A percentile compares a stretch with the other conserved stretches of the same genome.
Conservation (phyloP, 1,140 invertebrate species). For the Palaemon carinicauda region DNA sequence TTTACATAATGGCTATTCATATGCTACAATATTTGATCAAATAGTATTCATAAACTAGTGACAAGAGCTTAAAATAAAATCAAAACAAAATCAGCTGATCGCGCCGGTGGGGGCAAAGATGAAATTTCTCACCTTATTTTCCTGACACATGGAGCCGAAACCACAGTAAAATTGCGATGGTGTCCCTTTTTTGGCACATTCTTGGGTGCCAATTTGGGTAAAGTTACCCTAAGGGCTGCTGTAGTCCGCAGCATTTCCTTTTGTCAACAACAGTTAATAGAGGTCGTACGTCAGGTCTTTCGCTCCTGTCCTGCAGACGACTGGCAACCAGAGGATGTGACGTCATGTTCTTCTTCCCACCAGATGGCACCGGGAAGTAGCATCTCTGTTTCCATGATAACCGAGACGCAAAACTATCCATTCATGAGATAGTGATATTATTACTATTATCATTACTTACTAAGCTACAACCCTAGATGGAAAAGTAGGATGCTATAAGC, state of each 20-base stretch:
- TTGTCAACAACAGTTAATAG: not conserved
- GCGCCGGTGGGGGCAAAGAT: not conserved
- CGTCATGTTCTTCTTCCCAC: not conserved
- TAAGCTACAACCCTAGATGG: no score
- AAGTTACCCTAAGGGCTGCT: constrained; percentile 2
- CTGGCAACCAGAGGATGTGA: not conserved
- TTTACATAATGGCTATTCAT: no score
- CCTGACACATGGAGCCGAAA: not conserved
- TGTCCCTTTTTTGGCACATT: not conserved
- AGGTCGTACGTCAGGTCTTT: not conserved
- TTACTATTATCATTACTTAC: no score
- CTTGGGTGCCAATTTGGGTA: constrained; percentile 5
- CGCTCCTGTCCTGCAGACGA: not conserved
- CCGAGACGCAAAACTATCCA: no score
- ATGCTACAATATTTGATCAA: no score
- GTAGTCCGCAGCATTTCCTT: not conserved
- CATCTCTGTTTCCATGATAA: no score
- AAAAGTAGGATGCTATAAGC: no score
- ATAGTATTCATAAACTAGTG: no score
- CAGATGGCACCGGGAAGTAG: no score
- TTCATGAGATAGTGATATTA: no score
- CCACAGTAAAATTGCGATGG: not conserved
- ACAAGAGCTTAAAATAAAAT: no score
- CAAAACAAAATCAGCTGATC: not conserved
- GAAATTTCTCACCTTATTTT: not conserved